phyloP scores from a whole-genome alignment of 1,140 invertebrate genomes.

The Carcinoscorpius rotundicauda region DNA sequence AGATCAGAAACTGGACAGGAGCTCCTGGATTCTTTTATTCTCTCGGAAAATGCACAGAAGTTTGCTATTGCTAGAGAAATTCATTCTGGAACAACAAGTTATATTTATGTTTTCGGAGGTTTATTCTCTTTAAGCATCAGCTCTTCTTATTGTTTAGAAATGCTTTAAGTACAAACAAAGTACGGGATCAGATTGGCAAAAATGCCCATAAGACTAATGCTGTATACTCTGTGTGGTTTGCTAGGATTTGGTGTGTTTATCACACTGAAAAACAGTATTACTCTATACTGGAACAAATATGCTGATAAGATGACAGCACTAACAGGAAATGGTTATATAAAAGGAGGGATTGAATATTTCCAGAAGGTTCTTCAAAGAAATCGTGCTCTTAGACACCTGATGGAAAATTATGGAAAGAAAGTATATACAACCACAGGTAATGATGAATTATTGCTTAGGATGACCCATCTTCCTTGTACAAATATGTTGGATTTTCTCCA shows the following conservation, averaged over 20 bases:
- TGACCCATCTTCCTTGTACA: conserved; percentile 46
- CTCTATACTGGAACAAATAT: conserved; percentile 43
- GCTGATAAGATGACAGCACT: conserved; percentile 46
- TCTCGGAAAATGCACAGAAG: conserved; percentile 58
- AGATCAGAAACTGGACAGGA: conserved; percentile 43
- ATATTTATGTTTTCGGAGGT: no score
- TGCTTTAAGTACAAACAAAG: no score
- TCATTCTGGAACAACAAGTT: conserved; percentile 31
- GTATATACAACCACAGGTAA: conserved; percentile 53
- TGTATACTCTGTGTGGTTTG: no score
- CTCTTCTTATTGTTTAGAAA: no score
- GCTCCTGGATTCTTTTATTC: conserved; percentile 47
- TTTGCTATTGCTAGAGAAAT: conserved; percentile 64
- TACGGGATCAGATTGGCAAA: no score
- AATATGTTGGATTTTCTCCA: conserved; percentile 47
- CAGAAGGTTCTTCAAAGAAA: conserved; percentile 55
- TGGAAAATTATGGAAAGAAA: conserved; percentile 43
- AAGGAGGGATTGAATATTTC: conserved; percentile 61
- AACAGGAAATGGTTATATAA: conserved; percentile 46
- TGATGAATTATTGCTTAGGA: conserved; percentile 47
- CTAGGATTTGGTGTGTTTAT: no score
- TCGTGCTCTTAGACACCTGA: conserved; percentile 48
- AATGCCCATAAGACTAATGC: no score
- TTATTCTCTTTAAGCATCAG: no score
- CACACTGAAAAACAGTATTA: conserved; percentile 26